A percentile compares a stretch with the other conserved stretches of the same genome.
These are phyloP conservation scores for Acanthococcus lagerstroemiae DNA, from an alignment of 2,888 invertebrate species.

Conservation along the genomic window DNA sequence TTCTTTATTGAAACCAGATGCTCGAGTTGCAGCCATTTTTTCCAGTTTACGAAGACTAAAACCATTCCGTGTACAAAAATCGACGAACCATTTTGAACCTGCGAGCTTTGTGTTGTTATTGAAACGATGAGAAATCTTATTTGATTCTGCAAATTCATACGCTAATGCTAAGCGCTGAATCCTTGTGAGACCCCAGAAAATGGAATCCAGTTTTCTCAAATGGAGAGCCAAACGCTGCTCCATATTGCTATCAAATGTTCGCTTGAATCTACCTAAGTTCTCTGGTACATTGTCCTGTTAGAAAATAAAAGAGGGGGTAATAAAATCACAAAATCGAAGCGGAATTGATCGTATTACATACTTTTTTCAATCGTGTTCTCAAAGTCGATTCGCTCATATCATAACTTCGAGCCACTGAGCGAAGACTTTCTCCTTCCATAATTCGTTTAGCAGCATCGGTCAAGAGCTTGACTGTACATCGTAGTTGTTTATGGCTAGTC, in stretches of 20 bases:
- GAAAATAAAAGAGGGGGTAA: background rate
- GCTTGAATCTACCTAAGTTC: slow-evolving; percentile 1
- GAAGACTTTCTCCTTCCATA: background rate
- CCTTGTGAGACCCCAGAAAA: slow-evolving; percentile 8
- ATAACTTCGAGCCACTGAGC: background rate
- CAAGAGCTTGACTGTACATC: too few species aligned
- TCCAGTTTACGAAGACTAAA: slow-evolving; percentile 15
- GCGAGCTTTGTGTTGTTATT: slow-evolving; percentile 32
- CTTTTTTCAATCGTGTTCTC: background rate
- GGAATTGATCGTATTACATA: background rate
- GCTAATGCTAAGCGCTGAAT: slow-evolving; percentile 4
- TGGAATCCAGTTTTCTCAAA: background rate
- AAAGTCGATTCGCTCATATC: background rate
- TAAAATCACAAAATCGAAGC: background rate
- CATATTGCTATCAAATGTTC: background rate
- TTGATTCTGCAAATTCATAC: slow-evolving; percentile 34
- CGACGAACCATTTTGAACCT: slow-evolving; percentile 34
- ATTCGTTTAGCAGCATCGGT: background rate
- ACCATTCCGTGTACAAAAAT: slow-evolving; percentile 25
- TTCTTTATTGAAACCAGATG: slow-evolving; percentile 2
- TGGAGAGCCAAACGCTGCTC: background rate
- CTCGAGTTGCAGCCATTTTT: background rate
- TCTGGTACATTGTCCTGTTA: background rate
- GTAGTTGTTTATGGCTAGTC: too few species aligned
- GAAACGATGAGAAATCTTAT: slow-evolving; percentile 34